phyloP scores from a whole-genome alignment of 2,113 vertebrate genomes.

The Papio anubis region DNA sequence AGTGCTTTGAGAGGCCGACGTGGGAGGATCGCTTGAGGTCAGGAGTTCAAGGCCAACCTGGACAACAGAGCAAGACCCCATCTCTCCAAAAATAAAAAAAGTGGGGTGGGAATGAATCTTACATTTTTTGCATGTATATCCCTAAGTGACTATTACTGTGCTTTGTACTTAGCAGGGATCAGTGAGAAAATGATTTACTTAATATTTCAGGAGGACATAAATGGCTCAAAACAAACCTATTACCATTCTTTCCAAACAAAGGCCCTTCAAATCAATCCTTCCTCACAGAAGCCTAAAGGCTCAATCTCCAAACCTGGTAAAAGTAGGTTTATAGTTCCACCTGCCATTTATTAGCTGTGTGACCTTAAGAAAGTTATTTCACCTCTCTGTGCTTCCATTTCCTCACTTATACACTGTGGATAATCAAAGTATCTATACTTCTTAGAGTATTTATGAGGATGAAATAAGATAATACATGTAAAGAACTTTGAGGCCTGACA shows the following conservation, averaged over 20 bases:
- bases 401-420: not conserved
- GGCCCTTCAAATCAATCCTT: not conserved
- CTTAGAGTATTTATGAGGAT: not conserved
- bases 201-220: not conserved
- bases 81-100: not conserved
- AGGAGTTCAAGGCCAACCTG: no score
- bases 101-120: not conserved
- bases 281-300: not conserved
- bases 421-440: not conserved
- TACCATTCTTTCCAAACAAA: constrained; percentile 9
- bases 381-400: not conserved
- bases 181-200: not conserved
- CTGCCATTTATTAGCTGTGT: not conserved
- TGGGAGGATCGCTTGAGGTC: no score
- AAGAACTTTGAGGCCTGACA: not conserved
- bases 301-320: not conserved
- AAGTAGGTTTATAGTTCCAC: not conserved
- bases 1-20: no score
- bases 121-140: not conserved
- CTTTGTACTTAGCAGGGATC: not conserved
- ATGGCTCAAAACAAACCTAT: not conserved
- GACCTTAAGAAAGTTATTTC: not conserved
- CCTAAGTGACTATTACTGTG: not conserved
- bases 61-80: no score
- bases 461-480: not conserved